Conservation (phyloP, 2,113 vertebrate genomes). For the Calypte anna region DNA sequence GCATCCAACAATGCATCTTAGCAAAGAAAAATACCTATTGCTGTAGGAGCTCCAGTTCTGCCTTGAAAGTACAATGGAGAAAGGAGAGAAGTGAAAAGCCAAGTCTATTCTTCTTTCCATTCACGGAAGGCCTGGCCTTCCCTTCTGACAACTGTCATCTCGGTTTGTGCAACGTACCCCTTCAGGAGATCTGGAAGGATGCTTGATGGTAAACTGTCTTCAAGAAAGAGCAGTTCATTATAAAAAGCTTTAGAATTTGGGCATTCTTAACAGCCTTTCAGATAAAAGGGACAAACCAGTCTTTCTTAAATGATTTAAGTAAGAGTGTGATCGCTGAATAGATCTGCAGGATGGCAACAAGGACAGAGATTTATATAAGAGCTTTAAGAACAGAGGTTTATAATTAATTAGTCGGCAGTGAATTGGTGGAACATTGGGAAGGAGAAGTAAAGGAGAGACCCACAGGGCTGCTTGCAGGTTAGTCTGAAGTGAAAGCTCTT, state of each 20-base stretch:
- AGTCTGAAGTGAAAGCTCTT: conserved; percentile 66
- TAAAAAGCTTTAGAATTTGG: conserved; percentile 70
- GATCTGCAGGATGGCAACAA: conserved; percentile 66
- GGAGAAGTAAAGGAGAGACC: conserved; percentile 67
- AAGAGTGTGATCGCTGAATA: conserved; percentile 64
- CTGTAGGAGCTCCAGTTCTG: conserved; percentile 65
- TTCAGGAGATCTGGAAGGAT: conserved; percentile 59
- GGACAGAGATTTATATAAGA: conserved; percentile 62
- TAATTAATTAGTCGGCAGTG: conserved; percentile 59
- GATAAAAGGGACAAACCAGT: conserved; percentile 57
- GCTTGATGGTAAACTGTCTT: conserved; percentile 64
- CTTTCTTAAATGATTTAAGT: conserved; percentile 64
- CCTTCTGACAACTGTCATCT: conserved; percentile 60
- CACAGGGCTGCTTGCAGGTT: conserved; percentile 64
- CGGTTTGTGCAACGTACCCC: conserved; percentile 47
- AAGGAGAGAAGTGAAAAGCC: conserved; percentile 52
- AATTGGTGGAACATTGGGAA: conserved; percentile 43
- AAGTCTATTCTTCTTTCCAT: conserved; percentile 53
- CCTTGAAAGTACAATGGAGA: conserved; percentile 58
- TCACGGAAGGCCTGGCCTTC: conserved; percentile 46
- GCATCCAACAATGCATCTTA: conserved; percentile 40
- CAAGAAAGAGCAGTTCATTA: conserved; percentile 59
- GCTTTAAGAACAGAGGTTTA: conserved; percentile 60
- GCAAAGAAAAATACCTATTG: conserved; percentile 65
- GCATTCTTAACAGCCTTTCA: conserved; percentile 61